phyloP scores from a whole-genome alignment of 2,888 invertebrate genomes.

The Sicus ferrugineus region DNA sequence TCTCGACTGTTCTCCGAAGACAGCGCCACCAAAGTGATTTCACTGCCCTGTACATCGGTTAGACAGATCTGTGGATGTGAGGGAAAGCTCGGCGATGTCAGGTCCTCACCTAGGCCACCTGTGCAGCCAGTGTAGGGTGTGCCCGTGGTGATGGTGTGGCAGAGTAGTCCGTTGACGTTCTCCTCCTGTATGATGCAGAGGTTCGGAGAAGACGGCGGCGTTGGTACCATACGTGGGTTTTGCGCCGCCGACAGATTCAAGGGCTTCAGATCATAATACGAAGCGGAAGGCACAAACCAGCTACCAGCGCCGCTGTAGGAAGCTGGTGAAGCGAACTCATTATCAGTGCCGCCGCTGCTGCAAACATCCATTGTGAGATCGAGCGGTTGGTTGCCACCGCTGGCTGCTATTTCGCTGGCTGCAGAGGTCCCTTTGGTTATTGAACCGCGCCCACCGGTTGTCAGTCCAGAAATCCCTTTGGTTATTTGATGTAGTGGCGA shows the following conservation, averaged over 20 bases:
- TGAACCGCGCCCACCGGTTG: conserved; percentile 75
- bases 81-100: conserved; percentile 49
- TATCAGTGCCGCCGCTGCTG: conserved; percentile 37
- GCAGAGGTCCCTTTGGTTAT: conserved; percentile 78
- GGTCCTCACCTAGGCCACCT: conserved; percentile 49
- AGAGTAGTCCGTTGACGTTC: conserved; percentile 67
- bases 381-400: conserved; percentile 58
- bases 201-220: conserved; percentile 64
- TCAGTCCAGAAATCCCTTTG: conserved; percentile 76
- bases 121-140: conserved; percentile 59
- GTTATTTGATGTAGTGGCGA: conserved; percentile 74
- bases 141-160: conserved; percentile 57
- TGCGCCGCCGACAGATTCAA: conserved; percentile 63
- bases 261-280: conserved; percentile 62
- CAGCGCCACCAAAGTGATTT: conserved; percentile 78
- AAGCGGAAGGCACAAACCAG: conserved; percentile 57
- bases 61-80: conserved; percentile 88
- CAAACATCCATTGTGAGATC: conserved; percentile 64
- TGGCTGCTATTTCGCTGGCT: conserved; percentile 54
- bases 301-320: conserved; percentile 40
- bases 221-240: conserved; percentile 62
- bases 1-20: conserved; percentile 79
- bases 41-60: conserved; percentile 89
- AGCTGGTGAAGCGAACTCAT: conserved; percentile 18
- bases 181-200: conserved; percentile 83